phyloP scores from a whole-genome alignment of 2,888 invertebrate genomes.

The Leptinotarsa tumamoca region DNA sequence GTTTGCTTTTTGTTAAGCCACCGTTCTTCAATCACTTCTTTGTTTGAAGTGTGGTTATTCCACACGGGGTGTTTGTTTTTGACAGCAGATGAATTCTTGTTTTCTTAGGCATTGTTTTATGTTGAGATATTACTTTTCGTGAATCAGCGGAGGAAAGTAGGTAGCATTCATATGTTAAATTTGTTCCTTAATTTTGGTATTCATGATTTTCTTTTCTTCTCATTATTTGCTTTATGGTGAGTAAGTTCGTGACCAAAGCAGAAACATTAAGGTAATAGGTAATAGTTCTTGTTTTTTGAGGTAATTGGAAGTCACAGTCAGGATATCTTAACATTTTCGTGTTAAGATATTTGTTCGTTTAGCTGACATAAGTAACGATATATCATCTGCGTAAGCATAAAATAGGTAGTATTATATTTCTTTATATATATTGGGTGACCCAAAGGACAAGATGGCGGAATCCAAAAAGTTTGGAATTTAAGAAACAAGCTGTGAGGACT shows the following conservation, averaged over 20 bases:
- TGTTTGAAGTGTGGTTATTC: conserved; percentile 6
- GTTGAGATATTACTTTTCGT: neutral
- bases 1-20: conserved; percentile 50
- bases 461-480: no score
- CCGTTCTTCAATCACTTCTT: conserved; percentile 31
- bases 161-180: neutral
- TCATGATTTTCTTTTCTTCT: neutral
- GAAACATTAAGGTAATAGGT: no score
- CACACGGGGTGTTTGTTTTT: conserved; percentile 27
- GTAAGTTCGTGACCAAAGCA: no score
- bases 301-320: neutral
- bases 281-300: neutral
- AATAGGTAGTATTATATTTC: no score
- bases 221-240: no score
- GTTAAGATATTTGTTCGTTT: neutral
- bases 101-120: conserved; percentile 1
- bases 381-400: neutral
- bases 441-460: no score
- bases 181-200: no score
- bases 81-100: conserved; percentile 30
- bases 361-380: neutral
- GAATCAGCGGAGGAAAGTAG: neutral
- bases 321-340: neutral
- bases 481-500: no score
- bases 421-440: no score